Conservation (phyloP, 2,888 invertebrate genomes). For the Tetragonisca angustula region DNA sequence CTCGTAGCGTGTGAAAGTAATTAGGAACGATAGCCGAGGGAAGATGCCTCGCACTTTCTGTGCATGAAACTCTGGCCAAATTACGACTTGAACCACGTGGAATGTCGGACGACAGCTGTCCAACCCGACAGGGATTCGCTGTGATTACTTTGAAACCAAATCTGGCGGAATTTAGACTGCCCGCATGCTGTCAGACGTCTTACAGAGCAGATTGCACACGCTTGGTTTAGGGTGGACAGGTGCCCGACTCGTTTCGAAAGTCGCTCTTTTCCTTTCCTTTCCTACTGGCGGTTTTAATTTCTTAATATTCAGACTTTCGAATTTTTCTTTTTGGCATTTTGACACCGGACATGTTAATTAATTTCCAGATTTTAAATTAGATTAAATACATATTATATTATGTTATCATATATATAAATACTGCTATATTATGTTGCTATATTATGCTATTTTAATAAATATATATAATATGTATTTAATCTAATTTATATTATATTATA, state of each 20-base stretch:
- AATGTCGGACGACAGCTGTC: conserved; percentile 50
- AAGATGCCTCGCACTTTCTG: not conserved
- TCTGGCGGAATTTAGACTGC: conserved; percentile 21
- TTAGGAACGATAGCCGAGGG: conserved; percentile 23
- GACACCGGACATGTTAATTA: too few relatives aligned
- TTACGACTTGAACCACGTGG: conserved; percentile 47
- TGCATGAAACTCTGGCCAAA: conserved; percentile 43
- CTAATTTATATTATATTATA: too few relatives aligned
- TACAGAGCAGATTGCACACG: not conserved
- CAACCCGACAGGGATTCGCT: not conserved
- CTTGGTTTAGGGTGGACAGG: conserved; percentile 6
- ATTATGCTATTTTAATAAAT: too few relatives aligned
- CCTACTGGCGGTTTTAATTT: not conserved
- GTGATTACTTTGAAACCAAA: conserved; percentile 25
- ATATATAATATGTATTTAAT: too few relatives aligned
- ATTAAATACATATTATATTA: too few relatives aligned
- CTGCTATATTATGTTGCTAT: too few relatives aligned
- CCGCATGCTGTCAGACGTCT: not conserved
- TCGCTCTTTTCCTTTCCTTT: not conserved
- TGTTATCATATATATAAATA: too few relatives aligned
- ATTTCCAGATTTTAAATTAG: too few relatives aligned
- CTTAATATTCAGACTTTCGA: not conserved
- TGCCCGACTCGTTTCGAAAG: not conserved
- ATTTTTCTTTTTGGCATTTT: too few relatives aligned
- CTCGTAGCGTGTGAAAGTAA: conserved; percentile 54